A percentile compares a stretch with the other conserved stretches of the same genome.
Evolutionary conservation across 2,797 vertebrate species (phyloP).

Genomic region (Muscicapa comitata): DNA sequence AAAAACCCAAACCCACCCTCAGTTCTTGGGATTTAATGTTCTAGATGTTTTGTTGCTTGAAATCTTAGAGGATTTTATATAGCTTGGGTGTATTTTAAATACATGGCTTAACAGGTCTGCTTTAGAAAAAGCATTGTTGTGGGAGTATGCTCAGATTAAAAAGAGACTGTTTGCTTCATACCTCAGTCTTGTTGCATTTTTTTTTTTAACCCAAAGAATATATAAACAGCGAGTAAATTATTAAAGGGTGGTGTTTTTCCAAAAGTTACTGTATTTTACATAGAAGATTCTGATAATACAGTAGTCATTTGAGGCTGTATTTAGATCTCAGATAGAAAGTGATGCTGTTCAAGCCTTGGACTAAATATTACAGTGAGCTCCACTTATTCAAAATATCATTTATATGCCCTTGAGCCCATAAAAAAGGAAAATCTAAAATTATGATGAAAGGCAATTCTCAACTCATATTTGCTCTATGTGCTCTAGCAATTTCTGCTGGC

Average conservation of each 20-base stretch:
- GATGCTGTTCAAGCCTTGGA: not conserved
- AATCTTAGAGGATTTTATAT: not conserved
- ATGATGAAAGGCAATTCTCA: not conserved
- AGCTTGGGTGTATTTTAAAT: not conserved
- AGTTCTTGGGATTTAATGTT: not conserved
- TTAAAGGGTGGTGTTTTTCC: not conserved
- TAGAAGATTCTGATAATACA: not conserved
- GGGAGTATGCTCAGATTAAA: not conserved
- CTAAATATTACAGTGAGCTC: not conserved
- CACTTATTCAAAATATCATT: not conserved
- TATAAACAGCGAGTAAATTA: not conserved
- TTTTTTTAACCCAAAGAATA: not conserved
- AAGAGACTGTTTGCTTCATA: not conserved
- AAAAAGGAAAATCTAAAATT: not conserved
- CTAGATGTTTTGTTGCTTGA: not conserved
- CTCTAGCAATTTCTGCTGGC: not conserved
- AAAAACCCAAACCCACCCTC: too few species aligned
- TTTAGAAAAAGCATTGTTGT: not conserved
- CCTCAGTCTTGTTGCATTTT: not conserved
- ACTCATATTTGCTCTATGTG: fast-evolving
- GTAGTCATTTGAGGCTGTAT: not conserved
- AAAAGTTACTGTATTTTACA: not conserved
- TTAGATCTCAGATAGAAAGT: not conserved
- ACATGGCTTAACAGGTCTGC: not conserved
- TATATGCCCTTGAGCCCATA: not conserved